Evolutionary conservation across 2,113 vertebrate species (phyloP).

Genomic region (Neomonachus schauinslandi): DNA sequence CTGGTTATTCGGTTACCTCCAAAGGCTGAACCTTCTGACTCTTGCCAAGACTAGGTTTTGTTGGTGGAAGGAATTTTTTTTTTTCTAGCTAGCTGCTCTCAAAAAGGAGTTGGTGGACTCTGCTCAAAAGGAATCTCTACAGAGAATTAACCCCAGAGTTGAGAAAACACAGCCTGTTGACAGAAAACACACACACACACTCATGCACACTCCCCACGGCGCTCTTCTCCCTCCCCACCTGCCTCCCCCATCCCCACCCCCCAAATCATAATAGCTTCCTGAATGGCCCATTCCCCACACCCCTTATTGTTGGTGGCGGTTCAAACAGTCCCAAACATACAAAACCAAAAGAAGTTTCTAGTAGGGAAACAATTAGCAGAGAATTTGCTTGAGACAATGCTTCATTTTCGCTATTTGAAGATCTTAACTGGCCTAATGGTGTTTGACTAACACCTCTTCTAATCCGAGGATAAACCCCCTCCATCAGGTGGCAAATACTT

Average conservation of each 20-base stretch:
- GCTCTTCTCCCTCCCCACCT: neutral
- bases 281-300: neutral
- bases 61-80: neutral
- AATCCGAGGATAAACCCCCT: slow-evolving; percentile 82
- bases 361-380: slow-evolving; percentile 73
- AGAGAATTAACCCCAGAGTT: slow-evolving; percentile 63
- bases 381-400: slow-evolving; percentile 81
- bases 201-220: neutral
- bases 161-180: slow-evolving; percentile 78
- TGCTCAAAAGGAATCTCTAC: slow-evolving; percentile 2
- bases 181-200: slow-evolving; percentile 68
- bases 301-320: neutral
- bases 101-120: slow-evolving; percentile 17
- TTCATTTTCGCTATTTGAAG: slow-evolving; percentile 82
- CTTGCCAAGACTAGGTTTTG: slow-evolving; percentile 43
- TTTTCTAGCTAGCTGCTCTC: slow-evolving; percentile 17
- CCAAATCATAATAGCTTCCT: slow-evolving; percentile 52
- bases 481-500: slow-evolving; percentile 81
- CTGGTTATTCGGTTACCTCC: neutral
- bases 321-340: slow-evolving; percentile 5
- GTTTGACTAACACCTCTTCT: slow-evolving; percentile 85
- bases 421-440: slow-evolving; percentile 86
- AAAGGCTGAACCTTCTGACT: neutral
- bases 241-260: neutral
- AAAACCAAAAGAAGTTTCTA: slow-evolving; percentile 26